Base-by-base conservation (phyloP, 1,140 invertebrate species). In the Pseudomyrmex concolor region DNA sequence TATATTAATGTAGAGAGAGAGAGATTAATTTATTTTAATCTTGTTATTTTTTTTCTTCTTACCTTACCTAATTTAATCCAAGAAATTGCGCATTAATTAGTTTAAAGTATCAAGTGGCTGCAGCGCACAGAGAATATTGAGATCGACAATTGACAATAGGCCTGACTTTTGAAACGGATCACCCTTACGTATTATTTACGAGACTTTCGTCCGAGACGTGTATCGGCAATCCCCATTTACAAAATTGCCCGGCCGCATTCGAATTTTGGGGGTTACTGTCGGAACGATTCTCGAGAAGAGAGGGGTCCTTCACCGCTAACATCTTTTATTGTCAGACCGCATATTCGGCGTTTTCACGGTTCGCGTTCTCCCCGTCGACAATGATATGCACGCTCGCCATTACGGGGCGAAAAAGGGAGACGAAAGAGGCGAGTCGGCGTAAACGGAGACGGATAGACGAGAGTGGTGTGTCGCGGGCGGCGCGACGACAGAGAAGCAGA, bases 301-400 rank as follows among this genome's bases (percentile, higher is more conserved):
- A 59, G 80, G 81, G 84, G 66, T 62, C 59, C 66, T 64, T 50
- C 64, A 48, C 48, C 78, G 72, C 78, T 89, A 88, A 89, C 80
- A 84, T 89, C 84, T 80, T 88, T 89, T 88, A 86, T 86, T 86
- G 84, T 86, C 84, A 86, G 80, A 72, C 81, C 76, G 74, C 87
- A 86, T 88, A 88, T 86, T 88, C 86, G 78, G 64, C 63, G 87
- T 89, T 89, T 89, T 85, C 86, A 74, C 67, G 59, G 80, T 87
- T 89, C 81, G 74, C 86, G 76, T 81, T 84, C 68, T 82, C 77
- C 89, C 88, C 84, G 83, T 87, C 89, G 86, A 88, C 86, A 88
- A 86, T 84, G 89, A 84, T 86, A 88, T 71, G 88, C 86, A 85
- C 82, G 86, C 88, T 87, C 88, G 89, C 85, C 74, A 51, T 86